Base-by-base conservation (phyloP, 1,140 invertebrate species). In the Linepithema humile region DNA sequence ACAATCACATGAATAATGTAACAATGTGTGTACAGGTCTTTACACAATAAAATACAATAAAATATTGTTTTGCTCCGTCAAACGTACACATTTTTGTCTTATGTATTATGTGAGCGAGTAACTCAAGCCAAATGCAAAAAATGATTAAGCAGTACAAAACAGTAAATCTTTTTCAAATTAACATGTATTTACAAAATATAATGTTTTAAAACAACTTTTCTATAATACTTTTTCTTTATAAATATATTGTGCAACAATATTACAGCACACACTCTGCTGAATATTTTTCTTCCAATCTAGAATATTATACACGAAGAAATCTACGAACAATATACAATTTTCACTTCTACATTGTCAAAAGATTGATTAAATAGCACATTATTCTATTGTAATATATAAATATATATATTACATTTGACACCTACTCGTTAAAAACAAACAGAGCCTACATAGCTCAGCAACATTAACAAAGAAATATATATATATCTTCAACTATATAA, bases 21-120 rank as follows among this genome's bases (percentile, higher is more conserved):
- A 89, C 64, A 64, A 9, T 12, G n/a, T n/a, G n/a, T n/a, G 29
- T 83, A 57, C 29, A 65, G 53, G 62, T 53, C 62, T 90, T 84
- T 82, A 86, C 69, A 80, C 26, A 26, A 62, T 62, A 77, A 86
- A 85, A 84, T 82, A 83, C 62, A 88, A 88, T 83, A 89, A 85
- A 83, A 87, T 60, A 57, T 82, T 73, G 59, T 84, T 60, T 84
- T 84, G 50, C 60, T 84, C 55, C 32, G 45, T 72, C 17, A 65
- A 35, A 45, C n/a, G 26, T 73, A 70, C 50, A 57, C 48, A 73
- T 84, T 80, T 77, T 73, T 35, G 29, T 55, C 40, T 64, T 43
- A 70, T 73, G 7, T 48, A n/a, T 35, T 64, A 40, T 40, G 29
- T 10, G 4, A 38, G 2, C 15, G 10, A 69, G 23, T 53, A 57